Conservation (phyloP, 1,140 invertebrate genomes). For the Drosophila neocordata region DNA sequence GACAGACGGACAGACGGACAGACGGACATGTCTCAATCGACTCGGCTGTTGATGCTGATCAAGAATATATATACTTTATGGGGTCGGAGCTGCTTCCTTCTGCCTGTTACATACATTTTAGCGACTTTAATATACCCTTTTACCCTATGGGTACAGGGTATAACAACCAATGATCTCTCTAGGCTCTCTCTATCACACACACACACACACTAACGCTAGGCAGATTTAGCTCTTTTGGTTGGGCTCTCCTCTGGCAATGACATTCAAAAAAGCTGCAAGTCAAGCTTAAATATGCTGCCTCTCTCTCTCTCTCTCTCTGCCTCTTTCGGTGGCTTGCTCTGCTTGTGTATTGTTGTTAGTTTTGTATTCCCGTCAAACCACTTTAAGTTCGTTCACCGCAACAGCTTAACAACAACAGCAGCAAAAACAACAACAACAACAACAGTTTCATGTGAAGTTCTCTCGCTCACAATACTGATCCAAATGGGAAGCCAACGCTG, state of each 20-base stretch:
- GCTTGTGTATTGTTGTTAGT: constrained; percentile 14
- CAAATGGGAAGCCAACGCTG: background rate
- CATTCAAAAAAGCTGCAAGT: constrained; percentile 78
- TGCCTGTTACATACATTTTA: no score
- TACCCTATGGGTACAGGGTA: no score
- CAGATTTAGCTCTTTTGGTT: background rate
- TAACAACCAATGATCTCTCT: constrained; percentile 2
- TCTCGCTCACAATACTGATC: constrained; percentile 27
- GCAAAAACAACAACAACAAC: background rate
- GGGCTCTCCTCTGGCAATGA: constrained; percentile 52
- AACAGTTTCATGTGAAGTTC: constrained; percentile 8
- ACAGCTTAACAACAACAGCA: constrained; percentile 52
- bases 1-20: no score
- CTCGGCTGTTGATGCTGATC: no score
- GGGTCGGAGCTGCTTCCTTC: no score
- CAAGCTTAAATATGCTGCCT: constrained; percentile 37
- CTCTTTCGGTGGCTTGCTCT: background rate
- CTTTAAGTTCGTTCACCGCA: constrained; percentile 82
- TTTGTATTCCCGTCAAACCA: constrained; percentile 79
- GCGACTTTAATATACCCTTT: no score
- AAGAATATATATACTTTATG: no score
- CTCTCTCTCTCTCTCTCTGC: constrained; percentile 25
- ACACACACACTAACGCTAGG: background rate
- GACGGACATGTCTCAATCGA: no score
- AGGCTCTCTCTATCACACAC: background rate